Percentiles rank a stretch among this genome's conserved stretches.
Conservation (phyloP, 2,113 vertebrate species). For the Hoplias malabaricus region DNA sequence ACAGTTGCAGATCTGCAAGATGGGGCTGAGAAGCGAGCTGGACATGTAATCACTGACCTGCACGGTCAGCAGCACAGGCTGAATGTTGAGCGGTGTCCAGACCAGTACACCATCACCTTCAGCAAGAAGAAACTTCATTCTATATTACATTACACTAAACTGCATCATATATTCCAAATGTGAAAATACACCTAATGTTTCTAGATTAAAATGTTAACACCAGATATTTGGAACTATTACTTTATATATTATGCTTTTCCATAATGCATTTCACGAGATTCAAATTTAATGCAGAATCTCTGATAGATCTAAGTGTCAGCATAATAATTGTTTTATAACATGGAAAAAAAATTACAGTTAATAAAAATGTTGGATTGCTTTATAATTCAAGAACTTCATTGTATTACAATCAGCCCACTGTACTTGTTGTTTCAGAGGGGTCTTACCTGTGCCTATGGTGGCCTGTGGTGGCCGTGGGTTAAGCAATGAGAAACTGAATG, state of each 20-base stretch:
- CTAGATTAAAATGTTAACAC: too few relatives aligned
- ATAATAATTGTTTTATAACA: too few relatives aligned
- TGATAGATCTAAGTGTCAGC: too few relatives aligned
- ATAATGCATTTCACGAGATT: neutral
- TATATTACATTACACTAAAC: neutral
- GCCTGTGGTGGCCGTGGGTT: constrained; percentile 66
- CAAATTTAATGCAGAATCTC: too few relatives aligned
- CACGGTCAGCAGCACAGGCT: constrained; percentile 69
- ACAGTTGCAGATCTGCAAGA: constrained; percentile 76
- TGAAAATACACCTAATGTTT: neutral
- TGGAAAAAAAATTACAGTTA: too few relatives aligned
- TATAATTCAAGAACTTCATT: too few relatives aligned
- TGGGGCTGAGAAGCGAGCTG: constrained; percentile 73
- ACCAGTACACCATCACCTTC: constrained; percentile 69
- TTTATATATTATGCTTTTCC: neutral
- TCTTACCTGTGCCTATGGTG: constrained; percentile 69
- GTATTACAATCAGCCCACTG: neutral
- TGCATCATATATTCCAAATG: neutral
- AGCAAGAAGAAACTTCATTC: neutral
- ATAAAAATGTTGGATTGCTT: too few relatives aligned
- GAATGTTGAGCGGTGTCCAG: constrained; percentile 67
- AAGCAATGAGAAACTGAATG: constrained; percentile 70
- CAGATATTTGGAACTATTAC: too few relatives aligned
- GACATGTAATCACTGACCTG: constrained; percentile 67
- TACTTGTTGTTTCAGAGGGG: neutral